These are phyloP conservation scores for Pipistrellus pygmaeus DNA, from an alignment of 2,797 vertebrate species.

Conservation along the genomic window DNA sequence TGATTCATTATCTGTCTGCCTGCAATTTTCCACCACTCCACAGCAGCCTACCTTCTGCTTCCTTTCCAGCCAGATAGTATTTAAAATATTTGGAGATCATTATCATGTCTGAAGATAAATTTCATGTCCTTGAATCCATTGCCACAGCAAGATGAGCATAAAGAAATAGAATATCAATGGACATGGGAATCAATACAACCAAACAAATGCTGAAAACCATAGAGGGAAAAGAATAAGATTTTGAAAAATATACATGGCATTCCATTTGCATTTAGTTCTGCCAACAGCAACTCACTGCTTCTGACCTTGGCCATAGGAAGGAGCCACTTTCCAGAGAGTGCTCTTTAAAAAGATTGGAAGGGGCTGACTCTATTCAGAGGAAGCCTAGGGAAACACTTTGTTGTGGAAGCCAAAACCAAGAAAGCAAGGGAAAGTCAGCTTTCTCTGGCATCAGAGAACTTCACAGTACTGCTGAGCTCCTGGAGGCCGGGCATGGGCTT, in stretches of 20 bases:
- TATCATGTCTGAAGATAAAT: neutral
- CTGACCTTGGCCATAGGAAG: conserved; percentile 47
- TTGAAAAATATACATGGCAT: neutral
- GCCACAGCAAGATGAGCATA: conserved; percentile 20
- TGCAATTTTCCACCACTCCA: neutral
- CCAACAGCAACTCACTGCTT: neutral
- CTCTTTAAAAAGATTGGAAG: neutral
- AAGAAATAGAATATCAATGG: neutral
- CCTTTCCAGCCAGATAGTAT: neutral
- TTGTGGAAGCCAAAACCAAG: neutral
- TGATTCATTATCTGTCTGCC: neutral
- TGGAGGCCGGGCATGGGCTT: neutral
- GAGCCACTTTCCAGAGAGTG: neutral
- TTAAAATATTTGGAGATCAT: neutral
- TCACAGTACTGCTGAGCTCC: neutral
- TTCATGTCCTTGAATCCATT: neutral
- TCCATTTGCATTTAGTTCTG: neutral
- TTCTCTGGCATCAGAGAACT: neutral
- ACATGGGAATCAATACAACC: neutral
- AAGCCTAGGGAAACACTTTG: neutral
- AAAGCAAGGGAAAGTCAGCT: neutral
- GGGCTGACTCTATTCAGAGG: neutral
- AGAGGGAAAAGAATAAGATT: neutral
- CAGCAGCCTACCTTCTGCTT: neutral
- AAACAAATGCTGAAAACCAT: neutral